Evolutionary conservation across 1,140 invertebrate species (phyloP).

Genomic region (Dufourea novaeangliae): DNA sequence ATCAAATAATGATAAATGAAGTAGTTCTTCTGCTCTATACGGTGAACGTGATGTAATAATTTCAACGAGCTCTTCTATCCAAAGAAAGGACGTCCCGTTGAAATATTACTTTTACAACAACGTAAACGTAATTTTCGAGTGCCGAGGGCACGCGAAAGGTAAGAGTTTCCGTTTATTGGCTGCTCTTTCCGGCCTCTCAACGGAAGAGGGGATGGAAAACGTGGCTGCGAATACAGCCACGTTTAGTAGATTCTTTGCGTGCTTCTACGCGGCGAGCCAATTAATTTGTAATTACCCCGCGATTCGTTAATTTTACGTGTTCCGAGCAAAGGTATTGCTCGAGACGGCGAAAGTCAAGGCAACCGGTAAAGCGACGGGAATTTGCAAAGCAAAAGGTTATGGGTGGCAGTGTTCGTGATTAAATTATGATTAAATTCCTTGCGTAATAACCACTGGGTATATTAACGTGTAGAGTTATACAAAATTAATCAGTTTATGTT

Average conservation of each 20-base stretch:
- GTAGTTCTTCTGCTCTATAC: too few species aligned
- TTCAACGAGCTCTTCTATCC: background rate
- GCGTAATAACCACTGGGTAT: constrained; percentile 1
- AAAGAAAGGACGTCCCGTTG: background rate
- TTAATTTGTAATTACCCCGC: constrained; percentile 52
- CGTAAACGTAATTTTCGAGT: background rate
- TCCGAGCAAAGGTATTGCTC: background rate
- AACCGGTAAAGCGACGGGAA: background rate
- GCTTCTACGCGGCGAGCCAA: constrained; percentile 21
- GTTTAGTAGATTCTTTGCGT: constrained; percentile 36
- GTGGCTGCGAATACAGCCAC: constrained; percentile 4
- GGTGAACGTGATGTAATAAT: background rate
- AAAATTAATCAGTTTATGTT: background rate
- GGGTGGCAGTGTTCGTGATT: constrained; percentile 6
- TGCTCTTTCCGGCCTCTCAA: constrained; percentile 15
- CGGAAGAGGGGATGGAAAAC: constrained; percentile 22
- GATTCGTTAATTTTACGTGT: constrained; percentile 46
- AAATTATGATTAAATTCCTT: constrained; percentile 32
- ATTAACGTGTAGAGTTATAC: background rate
- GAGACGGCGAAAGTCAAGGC: background rate
- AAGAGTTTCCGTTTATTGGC: constrained; percentile 28
- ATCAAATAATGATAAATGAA: too few species aligned
- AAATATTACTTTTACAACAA: constrained; percentile 10
- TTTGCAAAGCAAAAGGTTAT: constrained; percentile 10
- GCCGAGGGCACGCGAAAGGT: background rate